phyloP scores from a whole-genome alignment of 2,113 vertebrate species.

The Tauraco erythrolophus region DNA sequence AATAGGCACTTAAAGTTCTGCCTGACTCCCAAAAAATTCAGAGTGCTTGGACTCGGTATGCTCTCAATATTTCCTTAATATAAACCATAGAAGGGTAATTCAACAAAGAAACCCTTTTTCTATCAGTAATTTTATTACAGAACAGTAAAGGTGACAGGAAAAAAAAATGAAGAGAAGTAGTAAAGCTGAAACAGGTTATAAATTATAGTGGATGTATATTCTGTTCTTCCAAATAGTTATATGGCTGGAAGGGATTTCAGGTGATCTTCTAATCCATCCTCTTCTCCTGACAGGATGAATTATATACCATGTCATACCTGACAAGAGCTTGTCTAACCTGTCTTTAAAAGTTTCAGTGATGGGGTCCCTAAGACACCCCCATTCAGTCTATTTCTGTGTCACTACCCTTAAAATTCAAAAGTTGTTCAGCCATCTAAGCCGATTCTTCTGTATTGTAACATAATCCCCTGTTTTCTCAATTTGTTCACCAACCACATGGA shows the following conservation, averaged over 20 bases:
- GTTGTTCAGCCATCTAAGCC: background rate
- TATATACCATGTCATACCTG: background rate
- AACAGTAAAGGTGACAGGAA: constrained; percentile 1
- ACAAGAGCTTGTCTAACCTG: constrained; percentile 1
- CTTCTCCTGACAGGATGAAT: background rate
- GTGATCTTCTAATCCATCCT: background rate
- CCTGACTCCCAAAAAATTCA: background rate
- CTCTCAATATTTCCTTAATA: background rate
- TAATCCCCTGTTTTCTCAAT: background rate
- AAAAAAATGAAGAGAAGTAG: background rate
- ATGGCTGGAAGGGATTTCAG: constrained; percentile 15
- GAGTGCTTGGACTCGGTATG: background rate
- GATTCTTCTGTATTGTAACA: background rate
- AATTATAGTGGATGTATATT: background rate
- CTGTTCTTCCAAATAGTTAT: constrained; percentile 2
- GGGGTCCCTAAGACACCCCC: background rate
- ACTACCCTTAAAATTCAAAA: background rate
- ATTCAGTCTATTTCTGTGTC: background rate
- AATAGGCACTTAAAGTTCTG: background rate
- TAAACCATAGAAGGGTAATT: background rate
- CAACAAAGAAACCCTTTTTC: background rate
- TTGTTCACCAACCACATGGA: background rate
- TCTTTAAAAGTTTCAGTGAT: background rate
- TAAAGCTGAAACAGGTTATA: constrained; percentile 17
- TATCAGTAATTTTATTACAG: background rate